A percentile compares a stretch with the other conserved stretches of the same genome.
Conservation (phyloP, 2,888 invertebrate genomes). For the Torymus texanus region DNA sequence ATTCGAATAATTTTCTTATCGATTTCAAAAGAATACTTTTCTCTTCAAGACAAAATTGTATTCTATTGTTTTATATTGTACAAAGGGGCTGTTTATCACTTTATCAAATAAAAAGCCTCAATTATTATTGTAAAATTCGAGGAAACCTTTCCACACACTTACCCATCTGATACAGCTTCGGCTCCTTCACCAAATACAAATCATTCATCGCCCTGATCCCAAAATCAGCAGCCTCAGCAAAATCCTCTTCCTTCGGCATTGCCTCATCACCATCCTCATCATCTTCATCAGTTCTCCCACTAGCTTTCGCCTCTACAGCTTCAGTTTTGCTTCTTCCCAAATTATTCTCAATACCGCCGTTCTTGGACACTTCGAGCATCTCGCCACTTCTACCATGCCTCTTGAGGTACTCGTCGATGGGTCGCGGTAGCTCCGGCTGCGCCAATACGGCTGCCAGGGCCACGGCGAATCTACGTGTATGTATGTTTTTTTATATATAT, state of each 20-base stretch:
- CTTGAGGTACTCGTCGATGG: background rate
- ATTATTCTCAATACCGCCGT: conserved; percentile 50
- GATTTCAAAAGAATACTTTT: no score
- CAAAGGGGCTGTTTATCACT: no score
- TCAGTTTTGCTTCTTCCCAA: background rate
- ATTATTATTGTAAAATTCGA: no score
- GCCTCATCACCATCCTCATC: conserved; percentile 1
- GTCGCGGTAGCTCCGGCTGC: background rate
- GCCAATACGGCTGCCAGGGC: background rate
- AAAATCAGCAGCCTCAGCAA: conserved; percentile 82
- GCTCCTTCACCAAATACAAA: conserved; percentile 79
- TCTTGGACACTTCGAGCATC: conserved; percentile 51
- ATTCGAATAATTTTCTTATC: no score
- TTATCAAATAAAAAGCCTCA: no score
- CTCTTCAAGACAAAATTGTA: no score
- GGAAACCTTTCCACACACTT: conserved; percentile 64
- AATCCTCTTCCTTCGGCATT: conserved; percentile 72
- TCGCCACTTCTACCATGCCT: no score
- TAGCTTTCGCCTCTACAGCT: background rate
- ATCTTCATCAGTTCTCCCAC: conserved; percentile 17
- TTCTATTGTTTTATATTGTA: no score
- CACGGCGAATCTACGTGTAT: background rate
- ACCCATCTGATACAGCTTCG: conserved; percentile 79
- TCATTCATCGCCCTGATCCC: conserved; percentile 83
- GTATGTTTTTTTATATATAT: no score